Evolutionary conservation across 92 coral and sea anemone species (phyloP).

Genomic region (Phenganax marumi): DNA sequence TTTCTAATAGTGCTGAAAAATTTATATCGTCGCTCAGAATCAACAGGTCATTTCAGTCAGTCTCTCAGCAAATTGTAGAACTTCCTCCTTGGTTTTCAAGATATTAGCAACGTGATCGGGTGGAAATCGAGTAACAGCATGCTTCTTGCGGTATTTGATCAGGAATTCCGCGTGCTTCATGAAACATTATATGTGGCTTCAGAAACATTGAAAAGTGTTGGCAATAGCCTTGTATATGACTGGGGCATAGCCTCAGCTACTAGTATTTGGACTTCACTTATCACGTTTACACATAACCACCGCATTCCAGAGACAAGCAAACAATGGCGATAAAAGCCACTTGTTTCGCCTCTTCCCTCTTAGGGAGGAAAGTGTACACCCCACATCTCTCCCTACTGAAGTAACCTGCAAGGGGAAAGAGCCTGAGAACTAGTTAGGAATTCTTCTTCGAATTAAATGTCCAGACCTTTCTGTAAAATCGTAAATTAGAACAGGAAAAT

Average conservation of each 20-base stretch:
- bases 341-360: constrained; percentile 7
- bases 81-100: constrained; percentile 46
- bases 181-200: constrained; percentile 69
- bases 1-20: constrained; percentile 46
- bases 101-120: constrained; percentile 16
- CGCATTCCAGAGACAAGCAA: constrained; percentile 62
- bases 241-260: constrained; percentile 67
- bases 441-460: no score
- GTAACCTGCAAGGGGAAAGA: no score
- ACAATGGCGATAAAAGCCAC: constrained; percentile 57
- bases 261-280: constrained; percentile 55
- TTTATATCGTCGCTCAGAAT: constrained; percentile 49
- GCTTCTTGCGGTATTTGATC: constrained; percentile 63
- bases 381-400: no score
- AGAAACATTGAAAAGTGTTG: constrained; percentile 44
- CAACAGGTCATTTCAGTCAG: constrained; percentile 32
- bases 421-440: no score
- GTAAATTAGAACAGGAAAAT: no score
- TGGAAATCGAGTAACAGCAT: constrained; percentile 61
- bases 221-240: constrained; percentile 58
- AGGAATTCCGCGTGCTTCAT: constrained; percentile 68
- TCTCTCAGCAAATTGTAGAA: constrained; percentile 48
- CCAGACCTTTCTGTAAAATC: no score
- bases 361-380: no score
- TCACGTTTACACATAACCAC: constrained; percentile 56